Evolutionary conservation across 2,113 vertebrate species (phyloP).

Genomic region (Thomomys bottae): DNA sequence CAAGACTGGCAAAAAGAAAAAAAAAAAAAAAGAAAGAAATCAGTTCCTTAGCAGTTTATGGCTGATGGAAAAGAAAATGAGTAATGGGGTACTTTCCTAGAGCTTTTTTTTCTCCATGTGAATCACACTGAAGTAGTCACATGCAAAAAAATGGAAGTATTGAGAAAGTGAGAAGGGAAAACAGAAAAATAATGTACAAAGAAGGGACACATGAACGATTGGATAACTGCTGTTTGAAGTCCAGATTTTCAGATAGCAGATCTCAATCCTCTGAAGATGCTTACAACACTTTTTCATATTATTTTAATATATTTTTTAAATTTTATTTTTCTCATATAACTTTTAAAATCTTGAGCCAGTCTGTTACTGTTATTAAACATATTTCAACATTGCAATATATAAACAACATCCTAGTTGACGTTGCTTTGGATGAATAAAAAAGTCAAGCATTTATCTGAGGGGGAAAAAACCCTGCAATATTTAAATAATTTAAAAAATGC

Average conservation of each 20-base stretch:
- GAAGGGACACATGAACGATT: background rate
- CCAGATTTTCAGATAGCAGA: background rate
- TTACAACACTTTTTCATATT: background rate
- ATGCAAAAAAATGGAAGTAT: background rate
- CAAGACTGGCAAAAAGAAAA: too few relatives aligned
- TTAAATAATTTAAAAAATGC: background rate
- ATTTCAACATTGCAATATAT: background rate
- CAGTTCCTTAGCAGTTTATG: background rate
- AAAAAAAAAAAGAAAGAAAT: too few relatives aligned
- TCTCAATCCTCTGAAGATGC: conserved; percentile 27
- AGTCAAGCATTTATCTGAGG: background rate
- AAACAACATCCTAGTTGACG: background rate
- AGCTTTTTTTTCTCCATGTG: background rate
- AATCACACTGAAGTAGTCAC: background rate
- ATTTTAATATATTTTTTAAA: background rate
- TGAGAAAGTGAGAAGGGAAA: background rate
- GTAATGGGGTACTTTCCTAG: background rate
- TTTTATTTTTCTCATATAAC: background rate
- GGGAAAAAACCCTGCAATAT: background rate
- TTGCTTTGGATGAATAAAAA: background rate
- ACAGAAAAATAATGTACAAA: background rate
- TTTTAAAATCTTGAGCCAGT: background rate
- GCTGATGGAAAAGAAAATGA: background rate
- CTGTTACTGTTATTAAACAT: background rate
- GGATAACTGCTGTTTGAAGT: background rate